phyloP scores from a whole-genome alignment of 2,888 invertebrate genomes.

The Lasiommata megera region DNA sequence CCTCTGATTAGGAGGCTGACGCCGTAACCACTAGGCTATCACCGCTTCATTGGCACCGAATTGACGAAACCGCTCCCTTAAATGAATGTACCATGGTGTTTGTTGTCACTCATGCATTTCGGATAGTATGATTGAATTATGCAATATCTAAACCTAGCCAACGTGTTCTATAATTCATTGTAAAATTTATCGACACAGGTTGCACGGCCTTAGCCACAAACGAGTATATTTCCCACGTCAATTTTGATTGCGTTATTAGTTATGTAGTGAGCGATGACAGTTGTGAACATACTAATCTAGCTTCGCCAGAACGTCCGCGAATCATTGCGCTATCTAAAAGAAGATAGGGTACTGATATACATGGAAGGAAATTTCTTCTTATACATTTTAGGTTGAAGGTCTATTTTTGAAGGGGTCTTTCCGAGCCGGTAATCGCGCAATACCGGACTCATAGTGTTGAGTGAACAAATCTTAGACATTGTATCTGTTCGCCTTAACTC shows the following conservation, averaged over 20 bases:
- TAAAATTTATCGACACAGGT: constrained; percentile 68
- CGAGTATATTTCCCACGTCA: constrained; percentile 79
- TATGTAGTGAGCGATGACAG: constrained; percentile 70
- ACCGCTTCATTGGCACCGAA: no score
- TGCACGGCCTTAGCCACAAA: constrained; percentile 63
- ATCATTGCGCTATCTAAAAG: constrained; percentile 53
- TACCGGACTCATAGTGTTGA: constrained; percentile 63
- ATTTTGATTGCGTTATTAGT: constrained; percentile 73
- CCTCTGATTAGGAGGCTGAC: no score
- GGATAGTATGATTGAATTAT: constrained; percentile 66
- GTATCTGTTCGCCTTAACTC: constrained; percentile 75
- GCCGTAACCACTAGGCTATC: no score
- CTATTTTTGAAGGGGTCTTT: constrained; percentile 51
- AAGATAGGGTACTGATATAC: constrained; percentile 50
- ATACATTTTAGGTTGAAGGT: constrained; percentile 53
- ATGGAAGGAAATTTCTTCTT: constrained; percentile 48
- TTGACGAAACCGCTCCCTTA: not conserved
- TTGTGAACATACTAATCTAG: constrained; percentile 72
- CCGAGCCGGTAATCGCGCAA: constrained; percentile 61
- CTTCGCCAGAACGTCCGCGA: constrained; percentile 52
- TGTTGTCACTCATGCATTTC: constrained; percentile 8
- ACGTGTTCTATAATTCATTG: constrained; percentile 69
- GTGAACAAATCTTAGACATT: constrained; percentile 78
- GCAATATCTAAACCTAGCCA: constrained; percentile 53
- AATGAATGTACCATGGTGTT: constrained; percentile 2